Base-by-base conservation (phyloP, 2,888 invertebrate species). In the Spodoptera littoralis region DNA sequence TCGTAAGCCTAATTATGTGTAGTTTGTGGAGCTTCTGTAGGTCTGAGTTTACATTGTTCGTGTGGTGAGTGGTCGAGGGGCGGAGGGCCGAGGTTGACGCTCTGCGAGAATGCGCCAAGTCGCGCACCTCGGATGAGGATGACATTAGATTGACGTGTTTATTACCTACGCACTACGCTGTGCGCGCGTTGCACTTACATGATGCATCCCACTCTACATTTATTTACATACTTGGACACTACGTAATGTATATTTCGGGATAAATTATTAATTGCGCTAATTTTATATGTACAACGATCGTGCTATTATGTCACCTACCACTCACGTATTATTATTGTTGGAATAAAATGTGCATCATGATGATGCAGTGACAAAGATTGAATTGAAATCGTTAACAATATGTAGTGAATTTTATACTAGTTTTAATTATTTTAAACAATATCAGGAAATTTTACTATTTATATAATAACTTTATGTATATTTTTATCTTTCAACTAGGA, bases 61-160 rank as follows among this genome's bases (percentile, higher is more conserved):
- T 72, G 73, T 75, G 70, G 73, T 56, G 60, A 64, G 65, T 70
- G 65, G 60, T 71, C 79, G 80, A 82, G 79, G 78, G 77, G 82
- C 81, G 82, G 83, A 84, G 83, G 71, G 83, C 74, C 84, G 90
- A 91, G 92, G 93, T 93, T 92, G 92, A 92, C 90, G 92, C 87
- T 92, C 92, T 84, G 85, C 84, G 89, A 90, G 92, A 91, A 92
- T 91, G 92, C 89, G 87, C 88, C 87, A 85, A 86, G 85, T 77
- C 84, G 86, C 88, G 87, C 86, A 82, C 86, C 89, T 87, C 85
- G 84, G 67, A 66, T 71, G 72, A 88, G 86, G 88, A 87, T 86
- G 81, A 85, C 86, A 85, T 85, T 88, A 88, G 87, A 90, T 88
- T 90, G 88, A 89, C 87, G 84, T 88, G 86, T 90, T 89, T 89